These are phyloP conservation scores for Echeneis naucrates DNA, from an alignment of 2,797 vertebrate genomes.

Conservation along the genomic window DNA sequence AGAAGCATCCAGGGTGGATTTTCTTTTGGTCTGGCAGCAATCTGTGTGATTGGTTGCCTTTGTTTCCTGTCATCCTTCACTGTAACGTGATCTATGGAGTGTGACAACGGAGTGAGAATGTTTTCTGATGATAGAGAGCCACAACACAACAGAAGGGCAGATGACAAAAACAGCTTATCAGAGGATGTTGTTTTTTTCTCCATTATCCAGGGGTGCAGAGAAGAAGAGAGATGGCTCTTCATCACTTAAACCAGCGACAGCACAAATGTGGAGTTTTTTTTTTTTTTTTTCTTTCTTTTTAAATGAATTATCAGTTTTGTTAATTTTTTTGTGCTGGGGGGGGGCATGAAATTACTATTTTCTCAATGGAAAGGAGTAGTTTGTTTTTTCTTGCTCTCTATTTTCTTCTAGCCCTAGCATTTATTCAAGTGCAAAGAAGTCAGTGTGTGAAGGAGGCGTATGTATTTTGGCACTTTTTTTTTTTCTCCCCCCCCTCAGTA, in stretches of 20 bases:
- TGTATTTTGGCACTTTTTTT: conserved; percentile 80
- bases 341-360: conserved; percentile 64
- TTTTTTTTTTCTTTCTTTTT: conserved; percentile 30
- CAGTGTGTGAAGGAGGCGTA: conserved; percentile 64
- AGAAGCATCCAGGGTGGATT: conserved; percentile 37
- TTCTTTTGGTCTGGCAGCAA: conserved; percentile 65
- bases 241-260: conserved; percentile 65
- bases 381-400: conserved; percentile 1
- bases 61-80: conserved; percentile 46
- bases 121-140: conserved; percentile 66
- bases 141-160: conserved; percentile 47
- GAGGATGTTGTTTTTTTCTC: conserved; percentile 31
- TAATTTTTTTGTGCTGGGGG: conserved; percentile 52
- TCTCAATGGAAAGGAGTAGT: conserved; percentile 57
- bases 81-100: conserved; percentile 43
- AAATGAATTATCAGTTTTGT: conserved; percentile 54
- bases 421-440: conserved; percentile 78
- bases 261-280: conserved; percentile 47
- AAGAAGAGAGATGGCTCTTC: conserved; percentile 53
- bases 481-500: no score
- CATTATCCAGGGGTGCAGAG: conserved; percentile 43
- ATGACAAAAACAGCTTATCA: conserved; percentile 65
- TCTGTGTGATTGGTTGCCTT: conserved; percentile 53
- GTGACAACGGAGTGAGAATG: conserved; percentile 47
- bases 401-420: conserved; percentile 73